Evolutionary conservation across 2,797 vertebrate species (phyloP).

Genomic region (Macropodus opercularis): DNA sequence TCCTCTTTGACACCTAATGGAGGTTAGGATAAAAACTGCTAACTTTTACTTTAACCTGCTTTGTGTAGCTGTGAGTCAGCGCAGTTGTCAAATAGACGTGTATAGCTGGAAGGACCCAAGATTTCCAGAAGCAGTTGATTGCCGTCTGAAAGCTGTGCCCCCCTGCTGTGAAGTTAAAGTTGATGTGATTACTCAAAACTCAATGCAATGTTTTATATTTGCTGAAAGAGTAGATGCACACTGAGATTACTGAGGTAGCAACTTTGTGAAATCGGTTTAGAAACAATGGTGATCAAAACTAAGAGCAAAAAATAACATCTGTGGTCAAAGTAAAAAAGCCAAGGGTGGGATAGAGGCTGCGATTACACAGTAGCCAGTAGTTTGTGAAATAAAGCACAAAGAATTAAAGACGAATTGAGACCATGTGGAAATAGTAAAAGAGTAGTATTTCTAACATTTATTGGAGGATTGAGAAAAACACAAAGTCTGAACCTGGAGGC

Average conservation of each 20-base stretch:
- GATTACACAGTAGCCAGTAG: conserved; percentile 59
- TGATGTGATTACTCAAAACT: too few species aligned
- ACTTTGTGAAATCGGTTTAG: conserved; percentile 32
- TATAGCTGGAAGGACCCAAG: not conserved
- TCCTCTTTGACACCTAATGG: not conserved
- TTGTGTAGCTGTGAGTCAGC: not conserved
- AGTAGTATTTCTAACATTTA: conserved; percentile 25
- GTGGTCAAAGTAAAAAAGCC: conserved; percentile 55
- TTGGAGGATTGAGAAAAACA: conserved; percentile 8
- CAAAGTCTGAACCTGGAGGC: not conserved
- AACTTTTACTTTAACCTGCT: not conserved
- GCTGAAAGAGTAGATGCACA: conserved; percentile 28
- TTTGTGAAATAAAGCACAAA: too few species aligned
- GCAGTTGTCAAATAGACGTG: not conserved
- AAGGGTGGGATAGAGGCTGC: conserved; percentile 40
- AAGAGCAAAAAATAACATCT: conserved; percentile 63
- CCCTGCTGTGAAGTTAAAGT: not conserved
- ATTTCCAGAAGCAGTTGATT: not conserved
- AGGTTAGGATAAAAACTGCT: too few species aligned
- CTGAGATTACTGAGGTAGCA: conserved; percentile 43
- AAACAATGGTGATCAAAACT: conserved; percentile 53
- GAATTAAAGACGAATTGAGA: conserved; percentile 19
- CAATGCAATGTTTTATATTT: too few species aligned
- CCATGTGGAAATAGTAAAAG: conserved; percentile 13
- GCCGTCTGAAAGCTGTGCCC: not conserved